Base-by-base conservation (phyloP, 2,113 vertebrate species). In the Proteles cristata region DNA sequence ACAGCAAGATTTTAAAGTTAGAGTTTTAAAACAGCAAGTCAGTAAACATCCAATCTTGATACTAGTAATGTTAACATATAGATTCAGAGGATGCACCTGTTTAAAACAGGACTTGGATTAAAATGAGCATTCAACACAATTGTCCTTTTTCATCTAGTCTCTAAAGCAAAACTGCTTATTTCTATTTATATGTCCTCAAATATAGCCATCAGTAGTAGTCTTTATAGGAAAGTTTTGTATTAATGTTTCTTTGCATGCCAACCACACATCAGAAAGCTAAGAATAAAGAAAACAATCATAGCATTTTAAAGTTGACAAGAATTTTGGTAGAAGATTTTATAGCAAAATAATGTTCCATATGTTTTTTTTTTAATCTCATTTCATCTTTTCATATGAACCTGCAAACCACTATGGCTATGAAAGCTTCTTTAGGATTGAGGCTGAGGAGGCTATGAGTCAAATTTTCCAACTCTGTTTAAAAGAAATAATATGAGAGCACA, bases 1-100 rank as follows among this genome's bases (percentile, higher is more conserved):
- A 61, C 15, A 77, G 74, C 39, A 87, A 69, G 11, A 69, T 79
- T 95, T 94, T 77, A 84, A 79, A 68, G n/a, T 66, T 71, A 95
- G 25, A 71, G 15, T 33, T 88, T 93, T 71, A 25, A 55, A 82
- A 93, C 2, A 19, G 0, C 48, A 82, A 61, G 5, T 1, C 31
- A 90, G n/a, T 35, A 73, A 53, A 55, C 4, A 66, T 94, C 6
- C 6, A 73, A 11, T 53, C 1, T 8, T 79, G 14, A 71, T 2
- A 48, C 39, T n/a, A 92, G 28, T 4, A 69, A 28, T 12, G 1
- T 66, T 71, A 80, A 71, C 8, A 39, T 85, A 83, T 0, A 69
- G 31, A 65, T 76, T 88, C 25, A 69, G 2, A 77, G 12, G 25
- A 73, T 7, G 77, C 39, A 83, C 5, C 10, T 76, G 6, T 82